phyloP scores from a whole-genome alignment of 23 tunicate genomes.

The Ciona savignyi region DNA sequence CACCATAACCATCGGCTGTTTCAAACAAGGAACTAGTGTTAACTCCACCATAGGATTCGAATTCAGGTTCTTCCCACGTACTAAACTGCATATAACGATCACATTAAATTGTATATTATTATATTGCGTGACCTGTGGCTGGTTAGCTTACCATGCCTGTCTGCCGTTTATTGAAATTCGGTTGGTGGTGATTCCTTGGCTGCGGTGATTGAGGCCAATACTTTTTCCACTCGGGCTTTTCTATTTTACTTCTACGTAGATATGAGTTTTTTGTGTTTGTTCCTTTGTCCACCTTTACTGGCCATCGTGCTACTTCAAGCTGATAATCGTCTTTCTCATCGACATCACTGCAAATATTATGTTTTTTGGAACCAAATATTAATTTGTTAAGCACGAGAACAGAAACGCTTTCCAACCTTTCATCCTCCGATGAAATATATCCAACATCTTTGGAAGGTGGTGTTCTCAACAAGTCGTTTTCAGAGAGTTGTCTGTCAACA shows the following conservation, averaged over 20 bases:
- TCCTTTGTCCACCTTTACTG: slow-evolving; percentile 34
- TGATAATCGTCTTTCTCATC: slow-evolving; percentile 29
- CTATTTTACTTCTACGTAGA: slow-evolving; percentile 17
- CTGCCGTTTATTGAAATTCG: slow-evolving; percentile 27
- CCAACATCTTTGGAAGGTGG: no score
- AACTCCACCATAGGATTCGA: slow-evolving; percentile 36
- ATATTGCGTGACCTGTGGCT: no score
- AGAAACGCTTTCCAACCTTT: not conserved
- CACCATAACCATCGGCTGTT: not conserved
- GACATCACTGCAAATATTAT: not conserved
- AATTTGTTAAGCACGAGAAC: no score
- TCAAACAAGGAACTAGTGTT: slow-evolving; percentile 45
- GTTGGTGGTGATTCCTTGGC: slow-evolving; percentile 73
- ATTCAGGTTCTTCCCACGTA: slow-evolving; percentile 72
- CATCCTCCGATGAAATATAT: not conserved
- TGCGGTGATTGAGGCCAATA: slow-evolving; percentile 96
- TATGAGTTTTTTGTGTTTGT: slow-evolving; percentile 50
- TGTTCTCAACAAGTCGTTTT: slow-evolving; percentile 3
- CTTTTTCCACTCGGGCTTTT: slow-evolving; percentile 87
- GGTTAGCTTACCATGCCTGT: slow-evolving; percentile 38
- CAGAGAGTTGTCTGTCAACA: slow-evolving; percentile 51
- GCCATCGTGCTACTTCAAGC: slow-evolving; percentile 10
- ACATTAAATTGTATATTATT: no score
- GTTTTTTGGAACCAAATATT: no score
- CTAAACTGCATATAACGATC: slow-evolving; percentile 24